phyloP scores from a whole-genome alignment of 2,113 vertebrate species.

The Misgurnus anguillicaudatus region DNA sequence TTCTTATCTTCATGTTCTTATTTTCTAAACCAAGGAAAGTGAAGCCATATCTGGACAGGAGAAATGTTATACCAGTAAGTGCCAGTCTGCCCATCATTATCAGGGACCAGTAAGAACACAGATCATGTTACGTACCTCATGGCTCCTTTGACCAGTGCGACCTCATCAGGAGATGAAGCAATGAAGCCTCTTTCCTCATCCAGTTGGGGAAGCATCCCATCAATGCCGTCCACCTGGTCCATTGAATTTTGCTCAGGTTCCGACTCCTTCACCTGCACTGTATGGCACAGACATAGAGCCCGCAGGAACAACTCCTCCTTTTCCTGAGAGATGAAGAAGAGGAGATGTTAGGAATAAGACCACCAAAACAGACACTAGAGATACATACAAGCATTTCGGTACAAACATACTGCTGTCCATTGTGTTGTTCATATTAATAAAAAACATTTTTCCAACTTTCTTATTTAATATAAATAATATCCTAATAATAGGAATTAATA shows the following conservation, averaged over 20 bases:
- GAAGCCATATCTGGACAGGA: conserved; percentile 89
- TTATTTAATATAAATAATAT: too few species aligned
- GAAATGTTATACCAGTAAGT: conserved; percentile 53
- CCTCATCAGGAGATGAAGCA: conserved; percentile 94
- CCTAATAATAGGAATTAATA: too few species aligned
- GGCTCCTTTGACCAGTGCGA: conserved; percentile 92
- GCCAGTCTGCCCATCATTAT: neutral
- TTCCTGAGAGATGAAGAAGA: conserved; percentile 70
- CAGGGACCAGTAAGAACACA: neutral
- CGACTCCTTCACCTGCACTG: conserved; percentile 86
- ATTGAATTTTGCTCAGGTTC: conserved; percentile 53
- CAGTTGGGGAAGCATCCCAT: conserved; percentile 34
- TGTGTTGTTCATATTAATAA: too few species aligned
- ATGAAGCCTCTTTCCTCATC: conserved; percentile 76
- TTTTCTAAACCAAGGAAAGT: conserved; percentile 90
- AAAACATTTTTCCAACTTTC: too few species aligned
- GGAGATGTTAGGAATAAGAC: neutral
- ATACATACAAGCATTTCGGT: too few species aligned
- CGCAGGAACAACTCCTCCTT: conserved; percentile 92
- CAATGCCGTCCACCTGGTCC: conserved; percentile 56
- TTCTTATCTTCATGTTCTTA: conserved; percentile 86
- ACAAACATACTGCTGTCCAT: too few species aligned
- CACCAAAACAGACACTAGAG: neutral
- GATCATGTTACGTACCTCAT: conserved; percentile 81
- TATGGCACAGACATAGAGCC: conserved; percentile 94